Base-by-base conservation (phyloP, 2,888 invertebrate genomes). In the Heteropelma amictum region DNA sequence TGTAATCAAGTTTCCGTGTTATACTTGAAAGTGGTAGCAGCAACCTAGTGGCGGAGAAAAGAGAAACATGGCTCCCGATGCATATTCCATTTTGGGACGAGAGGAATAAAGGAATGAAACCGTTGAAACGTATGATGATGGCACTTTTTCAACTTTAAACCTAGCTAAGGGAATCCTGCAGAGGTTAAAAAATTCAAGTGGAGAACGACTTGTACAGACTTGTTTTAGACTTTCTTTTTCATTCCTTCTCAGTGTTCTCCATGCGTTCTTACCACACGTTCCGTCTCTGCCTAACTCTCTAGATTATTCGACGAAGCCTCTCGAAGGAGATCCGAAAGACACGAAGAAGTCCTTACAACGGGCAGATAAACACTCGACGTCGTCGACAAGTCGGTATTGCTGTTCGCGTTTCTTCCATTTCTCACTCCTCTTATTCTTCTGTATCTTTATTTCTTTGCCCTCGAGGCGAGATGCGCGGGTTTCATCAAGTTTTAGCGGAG, bases 291-390 rank as follows among this genome's bases (percentile, higher is more conserved):
- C n/a, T 51, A 35, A 38, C 14, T 63, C 61, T 35, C 51, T 63
- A 6, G 63, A 33, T 40, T 38, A 45, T 51, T 21, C 73, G 35
- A 54, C 56, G 68, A 69, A 67, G 35, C 58, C 54, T 61, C 61
- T 54, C 45, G 19, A 38, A 56, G 49, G 49, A n/a, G 54, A 54
- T 56, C 56, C 35, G 28, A 67, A 68, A 63, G 35, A 49, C 73
- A 38, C 30, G 33, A 54, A 56, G 40, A 51, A 73, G 49, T 58
- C 49, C 63, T 58, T 49, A 51, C 73, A 64, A 56, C 68, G 68
- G 63, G 69, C 69, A 73, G 73, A 73, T 69, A 73, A 73, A 73
- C 73, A 73, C 73, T 73, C n/a, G n/a, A n/a, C 68, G 63, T 58
- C 63, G 67, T 28, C 47, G 53, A 45, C 68, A 35, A 76, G 77